A percentile compares a stretch with the other conserved stretches of the same genome.
Conservation (phyloP, 1,140 invertebrate genomes). For the Brachionus calyciflorus region DNA sequence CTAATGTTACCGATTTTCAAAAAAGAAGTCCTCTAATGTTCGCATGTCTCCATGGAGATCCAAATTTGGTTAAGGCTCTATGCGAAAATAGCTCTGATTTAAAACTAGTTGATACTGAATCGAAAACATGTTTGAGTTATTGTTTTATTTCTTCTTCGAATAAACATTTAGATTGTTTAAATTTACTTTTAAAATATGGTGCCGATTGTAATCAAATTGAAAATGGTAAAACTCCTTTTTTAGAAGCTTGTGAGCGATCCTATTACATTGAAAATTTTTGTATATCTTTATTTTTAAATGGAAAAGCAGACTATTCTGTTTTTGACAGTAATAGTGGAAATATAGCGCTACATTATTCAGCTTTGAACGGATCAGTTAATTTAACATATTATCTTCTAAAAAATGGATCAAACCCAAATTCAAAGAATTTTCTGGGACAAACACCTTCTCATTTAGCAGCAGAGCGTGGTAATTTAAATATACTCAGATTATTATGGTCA, state of each 20-base stretch:
- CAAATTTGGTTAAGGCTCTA: not conserved
- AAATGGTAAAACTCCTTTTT: not conserved
- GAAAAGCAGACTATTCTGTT: not conserved
- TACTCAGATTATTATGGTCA: not conserved
- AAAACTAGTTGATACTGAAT: not conserved
- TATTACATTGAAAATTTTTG: not conserved
- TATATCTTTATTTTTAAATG: not conserved
- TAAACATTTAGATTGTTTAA: not conserved
- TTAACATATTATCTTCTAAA: conserved; percentile 3
- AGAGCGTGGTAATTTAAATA: not conserved
- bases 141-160: not conserved
- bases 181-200: not conserved
- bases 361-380: not conserved
- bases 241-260: not conserved
- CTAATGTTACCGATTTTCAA: not conserved
- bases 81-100: not conserved
- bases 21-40: conserved; percentile 3
- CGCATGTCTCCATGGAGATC: not conserved
- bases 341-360: not conserved
- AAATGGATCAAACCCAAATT: not conserved
- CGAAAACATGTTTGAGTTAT: not conserved
- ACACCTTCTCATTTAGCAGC: conserved; percentile 28
- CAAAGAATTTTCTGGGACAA: not conserved
- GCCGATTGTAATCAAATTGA: not conserved
- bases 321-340: conserved; percentile 8